phyloP scores from a whole-genome alignment of 1,140 invertebrate species.

The Himalopsyche phryganea region DNA sequence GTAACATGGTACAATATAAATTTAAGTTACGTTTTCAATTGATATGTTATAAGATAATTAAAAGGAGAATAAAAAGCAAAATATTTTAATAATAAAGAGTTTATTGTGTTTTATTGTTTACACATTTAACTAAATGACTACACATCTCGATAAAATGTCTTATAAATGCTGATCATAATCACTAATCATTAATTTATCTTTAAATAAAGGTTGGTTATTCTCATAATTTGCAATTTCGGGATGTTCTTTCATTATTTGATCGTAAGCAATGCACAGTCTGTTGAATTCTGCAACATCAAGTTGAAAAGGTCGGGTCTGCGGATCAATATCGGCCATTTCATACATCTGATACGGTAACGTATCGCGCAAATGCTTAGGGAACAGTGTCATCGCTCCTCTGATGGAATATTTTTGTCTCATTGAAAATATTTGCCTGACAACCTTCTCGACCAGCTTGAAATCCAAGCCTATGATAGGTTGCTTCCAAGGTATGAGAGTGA shows the following conservation, averaged over 20 bases:
- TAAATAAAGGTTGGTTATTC: slow-evolving; percentile 57
- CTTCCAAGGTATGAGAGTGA: slow-evolving; percentile 77
- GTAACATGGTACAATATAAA: too few relatives aligned
- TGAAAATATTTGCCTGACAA: slow-evolving; percentile 80
- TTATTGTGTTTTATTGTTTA: too few relatives aligned
- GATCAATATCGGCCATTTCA: slow-evolving; percentile 69
- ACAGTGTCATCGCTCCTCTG: slow-evolving; percentile 68
- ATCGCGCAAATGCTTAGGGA: slow-evolving; percentile 66
- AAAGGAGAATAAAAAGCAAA: too few relatives aligned
- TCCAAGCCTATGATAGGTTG: slow-evolving; percentile 74
- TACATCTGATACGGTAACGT: slow-evolving; percentile 68
- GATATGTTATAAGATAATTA: too few relatives aligned
- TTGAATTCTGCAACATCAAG: slow-evolving; percentile 77
- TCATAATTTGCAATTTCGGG: slow-evolving; percentile 70
- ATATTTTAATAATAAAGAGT: too few relatives aligned
- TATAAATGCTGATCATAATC: too few relatives aligned
- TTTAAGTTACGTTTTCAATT: too few relatives aligned
- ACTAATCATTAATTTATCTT: too few relatives aligned
- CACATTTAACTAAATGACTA: too few relatives aligned
- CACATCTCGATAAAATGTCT: too few relatives aligned
- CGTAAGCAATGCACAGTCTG: slow-evolving; percentile 73
- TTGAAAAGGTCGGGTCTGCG: slow-evolving; percentile 63
- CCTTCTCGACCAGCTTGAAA: slow-evolving; percentile 88
- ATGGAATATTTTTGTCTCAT: slow-evolving; percentile 82
- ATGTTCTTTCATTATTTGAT: slow-evolving; percentile 64